A percentile compares a stretch with the other conserved stretches of the same genome.
Conservation (phyloP, 2,113 vertebrate genomes). For the Nibea coibor region DNA sequence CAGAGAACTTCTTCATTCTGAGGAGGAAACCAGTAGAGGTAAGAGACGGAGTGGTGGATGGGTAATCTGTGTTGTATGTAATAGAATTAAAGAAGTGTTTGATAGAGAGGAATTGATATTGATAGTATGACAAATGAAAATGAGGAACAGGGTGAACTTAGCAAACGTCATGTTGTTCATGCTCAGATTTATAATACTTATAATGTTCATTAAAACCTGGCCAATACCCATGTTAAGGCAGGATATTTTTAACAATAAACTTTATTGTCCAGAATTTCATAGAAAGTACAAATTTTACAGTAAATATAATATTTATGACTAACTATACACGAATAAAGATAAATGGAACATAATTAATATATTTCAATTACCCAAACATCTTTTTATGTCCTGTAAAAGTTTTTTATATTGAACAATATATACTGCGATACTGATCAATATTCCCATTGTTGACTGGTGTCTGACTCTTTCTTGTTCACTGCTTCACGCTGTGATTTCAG, state of each 20-base stretch:
- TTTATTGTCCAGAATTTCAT: no score
- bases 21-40: constrained; percentile 98
- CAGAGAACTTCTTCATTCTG: constrained; percentile 98
- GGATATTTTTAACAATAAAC: no score
- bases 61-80: not conserved
- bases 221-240: no score
- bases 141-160: not conserved
- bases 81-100: not conserved
- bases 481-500: constrained; percentile 72
- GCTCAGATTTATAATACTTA: not conserved
- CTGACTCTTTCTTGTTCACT: not conserved
- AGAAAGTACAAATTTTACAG: no score
- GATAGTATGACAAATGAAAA: not conserved
- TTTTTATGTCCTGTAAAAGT: no score
- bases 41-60: constrained; percentile 41
- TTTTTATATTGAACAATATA: no score
- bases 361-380: no score
- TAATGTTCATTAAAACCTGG: not conserved
- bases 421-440: no score
- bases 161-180: not conserved
- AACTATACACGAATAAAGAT: no score
- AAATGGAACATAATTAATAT: no score
- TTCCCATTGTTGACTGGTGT: not conserved
- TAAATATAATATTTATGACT: no score
- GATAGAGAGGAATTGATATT: not conserved